Base-by-base conservation (phyloP, 1,140 invertebrate species). In the Drosophila athabasca region DNA sequence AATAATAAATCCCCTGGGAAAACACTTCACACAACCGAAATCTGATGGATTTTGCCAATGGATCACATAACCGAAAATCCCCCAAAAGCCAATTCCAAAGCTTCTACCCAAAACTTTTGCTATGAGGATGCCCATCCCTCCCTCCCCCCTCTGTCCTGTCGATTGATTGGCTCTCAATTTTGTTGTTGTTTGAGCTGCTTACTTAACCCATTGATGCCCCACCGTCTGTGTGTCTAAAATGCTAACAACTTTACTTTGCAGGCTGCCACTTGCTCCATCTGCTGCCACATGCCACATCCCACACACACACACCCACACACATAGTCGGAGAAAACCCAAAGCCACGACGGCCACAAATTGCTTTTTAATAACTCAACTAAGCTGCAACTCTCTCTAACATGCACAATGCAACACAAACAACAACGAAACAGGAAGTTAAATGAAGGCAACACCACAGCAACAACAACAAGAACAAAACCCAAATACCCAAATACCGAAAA, bases 321-420 rank as follows among this genome's bases (percentile, higher is more conserved):
- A 24, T 5, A 26, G 0, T 26, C 5, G 24, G 24, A 31, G 26
- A 31, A 31, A 31, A 9, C 31, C 73, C 64, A 53, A 57, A 74
- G 60, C 53, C 52, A 44, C 50, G 80, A 85, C 76, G 68, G 64
- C 82, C 82, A 67, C 82, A 85, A 85, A 85, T 85, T 85, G 82
- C 82, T 85, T 85, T 85, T 85, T 87, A 85, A 85, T 85, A 87
- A 87, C 82, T 85, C 78, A 81, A 85, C 82, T 85, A 87, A 85
- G 82, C 82, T 39, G 35, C 81, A 87, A 80, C 68, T 62, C 58
- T 62, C 58, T 60, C 77, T 61, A 61, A 48, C 65, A 52, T 59
- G 73, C 55, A 76, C 68, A 59, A 61, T 58, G 60, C 70, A 73
- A 55, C 60, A 65, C 65, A 58, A 80, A 72, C 41, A 70, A 61